These are phyloP conservation scores for Thalassaphorura encarpata DNA, from an alignment of 1,140 invertebrate species.

Conservation along the genomic window DNA sequence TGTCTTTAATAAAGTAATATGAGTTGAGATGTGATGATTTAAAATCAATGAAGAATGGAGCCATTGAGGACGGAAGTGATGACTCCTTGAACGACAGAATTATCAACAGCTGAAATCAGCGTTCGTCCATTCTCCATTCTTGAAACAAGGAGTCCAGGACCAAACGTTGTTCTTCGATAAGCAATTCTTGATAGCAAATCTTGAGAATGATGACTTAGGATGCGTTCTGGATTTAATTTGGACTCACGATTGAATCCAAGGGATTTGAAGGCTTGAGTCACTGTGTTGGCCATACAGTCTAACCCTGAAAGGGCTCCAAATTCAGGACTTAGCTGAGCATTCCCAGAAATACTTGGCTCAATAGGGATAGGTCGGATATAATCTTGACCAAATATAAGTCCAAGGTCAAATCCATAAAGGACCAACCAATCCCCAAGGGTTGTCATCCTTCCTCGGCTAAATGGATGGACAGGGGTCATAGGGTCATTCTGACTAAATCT, in stretches of 20 bases:
- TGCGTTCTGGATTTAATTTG: slow-evolving; percentile 55
- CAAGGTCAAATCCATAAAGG: slow-evolving; percentile 75
- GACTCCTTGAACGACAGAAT: slow-evolving; percentile 79
- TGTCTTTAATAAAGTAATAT: slow-evolving; percentile 92
- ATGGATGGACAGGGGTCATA: slow-evolving; percentile 53
- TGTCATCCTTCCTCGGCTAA: slow-evolving; percentile 42
- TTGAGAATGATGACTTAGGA: slow-evolving; percentile 48
- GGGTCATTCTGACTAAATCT: slow-evolving; percentile 86
- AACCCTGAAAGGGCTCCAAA: slow-evolving; percentile 79
- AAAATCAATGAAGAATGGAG: slow-evolving; percentile 78
- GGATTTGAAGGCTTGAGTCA: slow-evolving; percentile 66
- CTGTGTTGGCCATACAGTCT: slow-evolving; percentile 72
- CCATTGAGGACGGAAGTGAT: slow-evolving; percentile 89
- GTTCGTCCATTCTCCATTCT: slow-evolving; percentile 60
- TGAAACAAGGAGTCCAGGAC: slow-evolving; percentile 79
- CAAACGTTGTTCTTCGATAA: slow-evolving; percentile 65
- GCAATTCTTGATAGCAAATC: slow-evolving; percentile 68
- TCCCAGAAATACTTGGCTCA: slow-evolving; percentile 20
- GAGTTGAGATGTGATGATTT: slow-evolving; percentile 84
- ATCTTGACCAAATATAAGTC: slow-evolving; percentile 69
- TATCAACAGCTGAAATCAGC: slow-evolving; percentile 72
- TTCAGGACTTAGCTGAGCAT: slow-evolving; percentile 62
- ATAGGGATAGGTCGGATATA: slow-evolving; percentile 45
- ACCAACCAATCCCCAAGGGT: slow-evolving; percentile 66
- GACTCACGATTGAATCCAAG: slow-evolving; percentile 65